Evolutionary conservation across 2,113 vertebrate species (phyloP).

Genomic region (Poecilia latipinna): DNA sequence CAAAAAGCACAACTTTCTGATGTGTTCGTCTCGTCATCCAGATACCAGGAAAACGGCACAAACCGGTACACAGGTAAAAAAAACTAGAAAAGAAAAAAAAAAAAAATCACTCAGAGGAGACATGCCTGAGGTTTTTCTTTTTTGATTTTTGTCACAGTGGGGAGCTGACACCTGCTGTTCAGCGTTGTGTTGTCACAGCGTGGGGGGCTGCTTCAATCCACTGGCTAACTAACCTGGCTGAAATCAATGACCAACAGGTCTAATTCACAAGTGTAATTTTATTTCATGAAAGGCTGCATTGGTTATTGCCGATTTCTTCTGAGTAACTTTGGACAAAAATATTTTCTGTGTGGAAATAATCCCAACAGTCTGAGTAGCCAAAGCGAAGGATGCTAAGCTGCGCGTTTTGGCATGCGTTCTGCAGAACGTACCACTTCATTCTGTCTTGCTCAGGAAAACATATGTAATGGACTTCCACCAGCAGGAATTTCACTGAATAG

Average conservation of each 20-base stretch:
- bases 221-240: constrained; percentile 43
- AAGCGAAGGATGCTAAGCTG: neutral
- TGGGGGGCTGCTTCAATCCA: constrained; percentile 46
- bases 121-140: constrained; percentile 15
- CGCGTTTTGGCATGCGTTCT: constrained; percentile 10
- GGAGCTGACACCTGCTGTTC: constrained; percentile 48
- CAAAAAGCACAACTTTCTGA: neutral
- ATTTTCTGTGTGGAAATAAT: neutral
- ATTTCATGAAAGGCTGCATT: constrained; percentile 39
- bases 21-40: neutral
- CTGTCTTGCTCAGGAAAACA: constrained; percentile 8
- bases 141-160: constrained; percentile 50
- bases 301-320: constrained; percentile 20
- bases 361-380: neutral
- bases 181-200: constrained; percentile 48
- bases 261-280: constrained; percentile 42
- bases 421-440: constrained; percentile 29
- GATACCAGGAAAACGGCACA: neutral
- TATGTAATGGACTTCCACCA: constrained; percentile 27
- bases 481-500: constrained; percentile 24
- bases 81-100: neutral
- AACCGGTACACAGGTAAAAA: neutral
- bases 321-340: too few species aligned
- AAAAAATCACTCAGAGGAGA: neutral
- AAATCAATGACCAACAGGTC: constrained; percentile 62